Evolutionary conservation across 2,113 vertebrate genomes (phyloP).

Genomic region (Grammomys dolichurus): DNA sequence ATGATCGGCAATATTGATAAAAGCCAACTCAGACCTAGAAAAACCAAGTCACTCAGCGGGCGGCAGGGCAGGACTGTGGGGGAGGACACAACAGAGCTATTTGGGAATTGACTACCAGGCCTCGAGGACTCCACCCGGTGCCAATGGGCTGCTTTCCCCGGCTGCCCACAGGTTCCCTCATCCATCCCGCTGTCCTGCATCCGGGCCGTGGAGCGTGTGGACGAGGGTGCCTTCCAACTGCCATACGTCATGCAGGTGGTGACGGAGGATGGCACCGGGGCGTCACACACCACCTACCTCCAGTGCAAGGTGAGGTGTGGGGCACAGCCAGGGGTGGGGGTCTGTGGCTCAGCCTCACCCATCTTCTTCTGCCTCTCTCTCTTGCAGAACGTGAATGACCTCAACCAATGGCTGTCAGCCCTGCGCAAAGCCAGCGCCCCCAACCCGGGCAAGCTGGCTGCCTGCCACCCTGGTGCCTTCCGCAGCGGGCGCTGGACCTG

Average conservation of each 20-base stretch:
- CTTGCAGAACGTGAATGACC: constrained; percentile 92
- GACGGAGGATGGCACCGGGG: constrained; percentile 87
- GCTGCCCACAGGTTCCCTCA: constrained; percentile 84
- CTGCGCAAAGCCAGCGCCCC: constrained; percentile 92
- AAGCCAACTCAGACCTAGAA: not conserved
- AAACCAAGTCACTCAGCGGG: too few relatives aligned
- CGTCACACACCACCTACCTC: constrained; percentile 92
- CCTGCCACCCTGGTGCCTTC: constrained; percentile 92
- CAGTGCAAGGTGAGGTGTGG: constrained; percentile 92
- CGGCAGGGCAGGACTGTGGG: not conserved
- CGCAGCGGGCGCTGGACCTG: constrained; percentile 93
- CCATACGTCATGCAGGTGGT: constrained; percentile 95
- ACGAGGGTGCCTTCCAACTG: constrained; percentile 95
- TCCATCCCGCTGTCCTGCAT: constrained; percentile 89
- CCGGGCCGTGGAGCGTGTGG: constrained; percentile 93
- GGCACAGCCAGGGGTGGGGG: rapidly evolving
- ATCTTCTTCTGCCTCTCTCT: too few relatives aligned
- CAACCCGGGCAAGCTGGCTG: constrained; percentile 90
- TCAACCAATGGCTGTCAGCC: constrained; percentile 96
- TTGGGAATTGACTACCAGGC: not conserved
- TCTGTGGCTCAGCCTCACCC: not conserved
- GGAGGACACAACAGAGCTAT: not conserved
- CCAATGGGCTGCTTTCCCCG: not conserved
- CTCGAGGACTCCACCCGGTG: not conserved
- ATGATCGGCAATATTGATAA: too few relatives aligned